phyloP scores from a whole-genome alignment of 2,797 vertebrate species.

The Phataginus tricuspis region DNA sequence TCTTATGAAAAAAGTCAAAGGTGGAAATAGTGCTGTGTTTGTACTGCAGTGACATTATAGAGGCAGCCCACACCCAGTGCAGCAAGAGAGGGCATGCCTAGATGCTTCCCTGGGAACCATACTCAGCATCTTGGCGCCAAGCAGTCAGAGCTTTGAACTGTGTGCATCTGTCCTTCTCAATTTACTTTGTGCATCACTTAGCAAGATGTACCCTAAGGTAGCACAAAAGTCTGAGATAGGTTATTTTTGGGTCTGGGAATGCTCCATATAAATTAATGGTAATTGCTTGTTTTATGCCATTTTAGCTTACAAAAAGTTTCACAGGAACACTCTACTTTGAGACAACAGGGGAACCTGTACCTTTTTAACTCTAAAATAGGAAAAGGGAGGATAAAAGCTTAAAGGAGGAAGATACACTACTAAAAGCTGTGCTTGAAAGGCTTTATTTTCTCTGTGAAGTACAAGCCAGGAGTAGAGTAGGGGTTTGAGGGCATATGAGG shows the following conservation, averaged over 20 bases:
- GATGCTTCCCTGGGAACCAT: neutral
- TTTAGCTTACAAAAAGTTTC: neutral
- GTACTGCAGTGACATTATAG: too few relatives aligned
- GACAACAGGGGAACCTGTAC: neutral
- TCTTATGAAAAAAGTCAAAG: neutral
- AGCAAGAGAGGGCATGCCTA: neutral
- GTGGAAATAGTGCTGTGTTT: neutral
- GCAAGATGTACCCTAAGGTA: neutral
- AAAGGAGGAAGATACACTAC: neutral
- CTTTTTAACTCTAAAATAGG: neutral
- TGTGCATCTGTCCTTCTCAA: neutral
- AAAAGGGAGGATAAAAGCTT: neutral
- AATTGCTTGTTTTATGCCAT: neutral
- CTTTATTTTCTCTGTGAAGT: neutral
- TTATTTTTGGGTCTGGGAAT: neutral
- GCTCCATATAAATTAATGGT: neutral
- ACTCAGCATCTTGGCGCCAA: neutral
- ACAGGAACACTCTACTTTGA: neutral
- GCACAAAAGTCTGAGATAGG: neutral
- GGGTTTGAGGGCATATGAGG: neutral
- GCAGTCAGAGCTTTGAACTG: neutral
- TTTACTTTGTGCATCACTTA: neutral
- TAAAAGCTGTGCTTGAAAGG: neutral
- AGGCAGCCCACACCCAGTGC: neutral
- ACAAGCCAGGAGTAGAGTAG: neutral